Conservation (phyloP, 2,797 vertebrate species). For the Apogon hyalosoma region DNA sequence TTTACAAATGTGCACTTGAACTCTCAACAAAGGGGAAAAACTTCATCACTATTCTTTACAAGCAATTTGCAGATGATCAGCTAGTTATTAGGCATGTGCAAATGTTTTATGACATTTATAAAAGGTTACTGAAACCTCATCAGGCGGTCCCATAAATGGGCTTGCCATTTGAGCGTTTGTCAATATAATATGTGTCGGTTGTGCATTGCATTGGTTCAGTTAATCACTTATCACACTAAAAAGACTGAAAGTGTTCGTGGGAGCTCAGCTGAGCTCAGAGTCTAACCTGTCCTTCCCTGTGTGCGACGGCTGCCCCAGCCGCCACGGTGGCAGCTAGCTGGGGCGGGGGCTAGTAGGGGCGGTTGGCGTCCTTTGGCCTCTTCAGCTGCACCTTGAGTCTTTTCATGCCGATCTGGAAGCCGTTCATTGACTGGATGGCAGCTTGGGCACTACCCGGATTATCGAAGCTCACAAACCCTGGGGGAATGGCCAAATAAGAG, state of each 20-base stretch:
- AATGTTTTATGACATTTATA: conserved; percentile 65
- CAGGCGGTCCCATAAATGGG: conserved; percentile 37
- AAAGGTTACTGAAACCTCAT: conserved; percentile 66
- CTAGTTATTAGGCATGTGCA: conserved; percentile 55
- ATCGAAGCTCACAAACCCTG: conserved; percentile 99
- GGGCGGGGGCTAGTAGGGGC: conserved; percentile 92
- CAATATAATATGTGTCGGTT: conserved; percentile 28
- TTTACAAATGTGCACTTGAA: conserved; percentile 49
- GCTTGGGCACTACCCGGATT: conserved; percentile 99
- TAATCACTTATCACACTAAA: conserved; percentile 45
- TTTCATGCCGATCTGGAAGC: conserved; percentile 99
- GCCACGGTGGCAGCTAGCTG: conserved; percentile 70
- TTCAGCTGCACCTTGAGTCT: conserved; percentile 99
- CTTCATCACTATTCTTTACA: conserved; percentile 58
- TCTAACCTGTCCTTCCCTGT: conserved; percentile 83
- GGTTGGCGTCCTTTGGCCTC: conserved; percentile 98
- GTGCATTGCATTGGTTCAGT: conserved; percentile 20
- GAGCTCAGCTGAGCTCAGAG: neutral
- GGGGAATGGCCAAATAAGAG: conserved; percentile 49
- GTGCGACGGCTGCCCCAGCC: conserved; percentile 79
- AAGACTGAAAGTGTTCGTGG: conserved; percentile 21
- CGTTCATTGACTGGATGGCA: conserved; percentile 99
- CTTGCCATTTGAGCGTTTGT: conserved; percentile 52
- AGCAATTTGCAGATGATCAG: conserved; percentile 58
- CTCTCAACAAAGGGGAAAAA: conserved; percentile 24